phyloP scores from a whole-genome alignment of 2,113 vertebrate species.

The Cromileptes altivelis region DNA sequence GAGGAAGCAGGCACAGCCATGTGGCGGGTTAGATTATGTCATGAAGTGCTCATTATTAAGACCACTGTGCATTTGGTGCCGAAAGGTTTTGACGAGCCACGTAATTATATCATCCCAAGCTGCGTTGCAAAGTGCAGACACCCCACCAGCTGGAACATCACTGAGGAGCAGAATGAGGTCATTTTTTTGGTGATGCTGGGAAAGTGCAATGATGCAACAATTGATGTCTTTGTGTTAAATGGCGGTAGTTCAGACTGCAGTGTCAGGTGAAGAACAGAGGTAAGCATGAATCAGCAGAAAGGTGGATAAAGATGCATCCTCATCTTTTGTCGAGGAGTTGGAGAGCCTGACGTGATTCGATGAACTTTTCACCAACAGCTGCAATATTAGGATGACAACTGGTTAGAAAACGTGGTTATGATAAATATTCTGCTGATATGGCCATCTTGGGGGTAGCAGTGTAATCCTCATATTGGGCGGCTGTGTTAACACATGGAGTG shows the following conservation, averaged over 20 bases:
- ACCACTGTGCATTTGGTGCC: slow-evolving; percentile 32
- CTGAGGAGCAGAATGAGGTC: slow-evolving; percentile 24
- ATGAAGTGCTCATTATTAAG: slow-evolving; percentile 56
- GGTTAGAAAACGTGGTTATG: slow-evolving; percentile 4
- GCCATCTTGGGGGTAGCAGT: slow-evolving; percentile 59
- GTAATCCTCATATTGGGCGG: slow-evolving; percentile 82
- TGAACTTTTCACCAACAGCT: not conserved
- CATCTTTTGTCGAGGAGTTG: not conserved
- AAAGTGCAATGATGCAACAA: slow-evolving; percentile 27
- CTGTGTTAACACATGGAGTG: slow-evolving; percentile 69
- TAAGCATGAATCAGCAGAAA: slow-evolving; percentile 47
- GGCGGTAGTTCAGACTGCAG: slow-evolving; percentile 20
- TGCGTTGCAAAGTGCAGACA: slow-evolving; percentile 28
- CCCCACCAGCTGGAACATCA: slow-evolving; percentile 39
- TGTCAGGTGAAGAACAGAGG: slow-evolving; percentile 6
- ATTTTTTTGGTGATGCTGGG: slow-evolving; percentile 11
- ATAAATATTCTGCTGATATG: slow-evolving; percentile 40
- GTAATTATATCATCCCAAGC: slow-evolving; percentile 47
- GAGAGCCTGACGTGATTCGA: slow-evolving; percentile 12
- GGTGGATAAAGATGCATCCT: not conserved
- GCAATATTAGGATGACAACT: not conserved
- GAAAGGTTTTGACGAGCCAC: slow-evolving; percentile 32
- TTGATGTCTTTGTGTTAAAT: slow-evolving; percentile 24
- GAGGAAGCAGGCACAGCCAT: slow-evolving; percentile 50
- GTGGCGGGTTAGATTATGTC: slow-evolving; percentile 63